A percentile compares a stretch with the other conserved stretches of the same genome.
phyloP scores from a whole-genome alignment of 2,113 vertebrate genomes.

The Sitta europaea region DNA sequence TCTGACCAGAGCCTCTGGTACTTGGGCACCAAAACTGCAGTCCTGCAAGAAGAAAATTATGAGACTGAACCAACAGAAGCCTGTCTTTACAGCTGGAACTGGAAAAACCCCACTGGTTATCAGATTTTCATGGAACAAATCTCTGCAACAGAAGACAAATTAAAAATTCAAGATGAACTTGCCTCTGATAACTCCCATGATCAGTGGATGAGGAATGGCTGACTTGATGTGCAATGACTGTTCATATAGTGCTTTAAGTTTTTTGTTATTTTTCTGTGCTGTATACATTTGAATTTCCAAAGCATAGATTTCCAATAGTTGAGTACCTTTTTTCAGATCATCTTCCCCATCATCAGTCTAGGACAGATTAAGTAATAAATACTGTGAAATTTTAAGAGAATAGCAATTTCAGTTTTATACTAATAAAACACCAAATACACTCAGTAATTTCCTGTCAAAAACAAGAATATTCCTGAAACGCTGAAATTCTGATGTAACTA shows the following conservation, averaged over 20 bases:
- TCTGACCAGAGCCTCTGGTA: neutral
- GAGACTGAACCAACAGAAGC: neutral
- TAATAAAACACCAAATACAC: neutral
- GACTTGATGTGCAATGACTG: slow-evolving; percentile 99
- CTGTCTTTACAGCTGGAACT: neutral
- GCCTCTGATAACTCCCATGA: slow-evolving; percentile 99
- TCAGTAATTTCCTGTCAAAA: neutral
- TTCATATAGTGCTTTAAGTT: slow-evolving; percentile 97
- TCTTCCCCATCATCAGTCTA: slow-evolving; percentile 99
- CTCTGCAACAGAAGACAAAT: neutral
- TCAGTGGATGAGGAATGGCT: slow-evolving; percentile 97
- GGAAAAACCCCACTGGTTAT: neutral
- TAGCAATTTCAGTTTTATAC: slow-evolving; percentile 2
- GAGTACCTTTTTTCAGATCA: slow-evolving; percentile 97
- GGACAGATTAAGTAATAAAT: slow-evolving; percentile 48
- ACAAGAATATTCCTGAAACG: neutral
- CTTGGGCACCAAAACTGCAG: neutral
- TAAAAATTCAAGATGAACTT: slow-evolving; percentile 41
- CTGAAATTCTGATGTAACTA: neutral
- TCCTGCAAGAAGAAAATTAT: neutral
- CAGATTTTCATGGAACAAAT: neutral
- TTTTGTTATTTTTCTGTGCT: slow-evolving; percentile 99
- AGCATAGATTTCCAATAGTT: slow-evolving; percentile 97
- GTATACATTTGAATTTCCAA: slow-evolving; percentile 99
- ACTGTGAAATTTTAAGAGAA: slow-evolving; percentile 51